Evolutionary conservation across 1,140 invertebrate genomes (phyloP), one percentile per base, ranked within the genome.

Genomic region (Neodiprion lecontei): DNA sequence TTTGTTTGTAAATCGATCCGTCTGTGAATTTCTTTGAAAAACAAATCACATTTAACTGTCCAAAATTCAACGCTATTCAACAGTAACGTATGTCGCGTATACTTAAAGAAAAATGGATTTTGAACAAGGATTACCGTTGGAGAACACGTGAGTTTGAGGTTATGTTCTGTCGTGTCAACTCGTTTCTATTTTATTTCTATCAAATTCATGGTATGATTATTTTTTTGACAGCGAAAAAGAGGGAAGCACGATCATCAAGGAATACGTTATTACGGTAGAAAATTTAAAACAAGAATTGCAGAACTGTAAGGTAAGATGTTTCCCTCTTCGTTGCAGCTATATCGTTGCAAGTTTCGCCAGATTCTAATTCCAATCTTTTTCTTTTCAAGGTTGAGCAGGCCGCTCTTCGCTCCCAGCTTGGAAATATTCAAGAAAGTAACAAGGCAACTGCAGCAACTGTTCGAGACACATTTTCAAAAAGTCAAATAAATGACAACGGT

Each of bases 241-340:
- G 9, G 65, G 68, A 14, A 77, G 80, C 69, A 40, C 23, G 67
- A 77, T 83, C 47, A 50, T 85, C 40, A 75, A 83, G 47, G 83
- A 86, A 70, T 84, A 85, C 66, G 76, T 80, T 8, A 65, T 28
- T 17, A 78, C 82, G 11, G 75, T 84, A 12, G 77, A 83, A n/a
- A 75, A 73, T 69, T 74, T 88, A 3, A 83, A 86, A 67, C 79
- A 76, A 70, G 85, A 88, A 14, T 78, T 88, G 28, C 74, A 78
- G 21, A 69, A 75, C 11, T 88, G 87, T 74, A 87, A 87, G 80
- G 87, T 88, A 82, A 75, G n/a, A 0, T 9, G 17, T 11, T 65
- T 68, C 17, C 14, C 11, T 61, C 53, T 7, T 11, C 53, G n/a
- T 61, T 21, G 10, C 50, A 53, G 50, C 50, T 21, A 21, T 21